Evolutionary conservation across 2,888 invertebrate species (phyloP), one percentile per base, ranked within the genome.

Genomic region (Tanypteryx hageni): DNA sequence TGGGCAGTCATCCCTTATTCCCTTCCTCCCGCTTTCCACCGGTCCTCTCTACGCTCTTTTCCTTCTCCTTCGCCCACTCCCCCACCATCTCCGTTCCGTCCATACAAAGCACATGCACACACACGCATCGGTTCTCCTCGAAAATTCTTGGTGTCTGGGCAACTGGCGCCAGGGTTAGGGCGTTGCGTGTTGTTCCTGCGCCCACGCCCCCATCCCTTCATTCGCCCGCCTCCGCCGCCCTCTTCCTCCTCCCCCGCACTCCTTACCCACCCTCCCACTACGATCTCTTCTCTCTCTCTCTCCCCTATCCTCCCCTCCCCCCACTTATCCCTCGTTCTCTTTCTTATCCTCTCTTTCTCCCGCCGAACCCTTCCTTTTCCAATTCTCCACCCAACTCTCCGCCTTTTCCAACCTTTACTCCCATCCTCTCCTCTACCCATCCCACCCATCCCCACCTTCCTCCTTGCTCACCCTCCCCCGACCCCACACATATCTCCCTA

Each of bases 91-190:
- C 44, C 61, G 18, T 16, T 22, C 27, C 61, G 31, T 56, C 58
- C 89, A 44, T 44, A 89, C 64, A 89, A 44, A 64, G 64, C 89
- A 27, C 89, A 44, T 64, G 44, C 89, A 44, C 89, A 89, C 89
- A 89, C 89, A 44, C 89, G 61, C 31, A 27, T 18, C 22, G n/a
- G 11, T 61, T 89, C 89, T 89, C 89, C 89, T 89, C 89, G 64
- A 64, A 89, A 89, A 64, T 89, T 89, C 89, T 89, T 64, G 89
- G 89, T 89, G 89, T 89, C 89, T 89, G 89, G 89, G 64, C 64
- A 89, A 89, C 89, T 89, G 89, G 89, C 89, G 89, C 89, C 89
- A 89, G 64, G 89, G 89, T 89, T 68, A 64, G 89, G 89, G 89
- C 89, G 89, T 89, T 89, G 89, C 89, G 89, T 89, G 89, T 89